These are phyloP conservation scores for Prinia subflava DNA, from an alignment of 2,113 vertebrate genomes.

Conservation along the genomic window DNA sequence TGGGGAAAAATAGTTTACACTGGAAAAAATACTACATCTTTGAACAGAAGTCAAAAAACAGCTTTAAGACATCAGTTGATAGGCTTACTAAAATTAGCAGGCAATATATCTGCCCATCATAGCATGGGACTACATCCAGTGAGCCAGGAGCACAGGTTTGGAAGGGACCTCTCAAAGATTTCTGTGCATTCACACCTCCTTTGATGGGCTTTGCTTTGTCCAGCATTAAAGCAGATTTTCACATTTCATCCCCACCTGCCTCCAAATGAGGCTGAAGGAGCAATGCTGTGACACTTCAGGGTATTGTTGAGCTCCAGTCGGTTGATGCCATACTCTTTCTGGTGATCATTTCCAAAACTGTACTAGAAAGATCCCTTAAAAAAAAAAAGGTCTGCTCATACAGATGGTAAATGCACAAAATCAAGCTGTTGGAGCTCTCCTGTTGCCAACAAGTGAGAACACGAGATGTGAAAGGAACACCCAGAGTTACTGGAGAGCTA, in stretches of 20 bases:
- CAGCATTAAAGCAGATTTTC: background rate
- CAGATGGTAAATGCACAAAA: constrained; percentile 2
- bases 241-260: background rate
- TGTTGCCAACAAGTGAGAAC: background rate
- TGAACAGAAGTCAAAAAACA: background rate
- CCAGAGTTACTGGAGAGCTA: constrained; percentile 10
- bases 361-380: background rate
- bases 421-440: background rate
- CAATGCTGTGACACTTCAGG: background rate
- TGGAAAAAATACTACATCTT: background rate
- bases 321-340: background rate
- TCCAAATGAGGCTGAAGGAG: background rate
- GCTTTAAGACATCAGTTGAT: background rate
- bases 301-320: background rate
- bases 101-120: background rate
- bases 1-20: background rate
- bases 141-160: background rate
- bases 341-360: background rate
- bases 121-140: background rate
- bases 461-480: background rate
- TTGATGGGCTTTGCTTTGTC: background rate
- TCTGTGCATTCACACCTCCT: background rate
- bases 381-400: background rate
- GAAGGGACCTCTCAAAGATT: background rate
- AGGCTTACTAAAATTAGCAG: background rate